These are phyloP conservation scores for Trichonephila clavata DNA, from an alignment of 1,140 invertebrate species.

Conservation along the genomic window DNA sequence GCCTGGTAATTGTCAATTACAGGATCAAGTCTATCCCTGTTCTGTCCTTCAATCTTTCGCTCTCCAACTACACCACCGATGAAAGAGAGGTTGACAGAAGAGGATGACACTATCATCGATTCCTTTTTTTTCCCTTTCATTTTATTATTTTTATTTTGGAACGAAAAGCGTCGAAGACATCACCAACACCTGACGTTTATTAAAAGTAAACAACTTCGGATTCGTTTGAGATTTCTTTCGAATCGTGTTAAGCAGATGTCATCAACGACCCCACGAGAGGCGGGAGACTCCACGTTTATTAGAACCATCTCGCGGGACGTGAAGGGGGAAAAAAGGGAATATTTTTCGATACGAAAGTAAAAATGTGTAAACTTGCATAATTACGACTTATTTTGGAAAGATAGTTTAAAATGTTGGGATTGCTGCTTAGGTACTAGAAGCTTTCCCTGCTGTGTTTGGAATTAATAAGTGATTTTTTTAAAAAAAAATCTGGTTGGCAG, in stretches of 20 bases:
- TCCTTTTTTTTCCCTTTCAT: not conserved
- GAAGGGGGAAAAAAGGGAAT: not conserved
- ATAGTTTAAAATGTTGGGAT: too few relatives aligned
- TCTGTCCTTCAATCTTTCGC: not conserved
- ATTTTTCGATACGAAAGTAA: not conserved
- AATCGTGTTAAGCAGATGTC: conserved; percentile 5
- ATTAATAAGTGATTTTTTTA: too few relatives aligned
- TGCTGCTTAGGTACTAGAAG: too few relatives aligned
- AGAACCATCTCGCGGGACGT: not conserved
- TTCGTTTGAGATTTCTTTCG: conserved; percentile 11
- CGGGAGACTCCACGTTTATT: not conserved
- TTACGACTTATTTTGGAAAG: too few relatives aligned
- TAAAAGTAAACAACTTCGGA: conserved; percentile 56
- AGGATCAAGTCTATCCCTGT: too few relatives aligned
- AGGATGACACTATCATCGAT: not conserved
- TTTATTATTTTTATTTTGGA: not conserved
- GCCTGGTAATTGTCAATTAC: too few relatives aligned
- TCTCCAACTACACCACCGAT: not conserved
- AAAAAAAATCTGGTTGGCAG: too few relatives aligned
- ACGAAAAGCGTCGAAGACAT: not conserved
- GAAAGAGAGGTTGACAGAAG: not conserved
- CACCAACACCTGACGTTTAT: conserved; percentile 58
- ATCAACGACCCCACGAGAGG: not conserved
- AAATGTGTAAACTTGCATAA: not conserved
- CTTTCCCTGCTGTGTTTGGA: too few relatives aligned